Percentiles rank a stretch among this genome's conserved stretches.
These are phyloP conservation scores for Orchestes rusci DNA, from an alignment of 2,888 invertebrate species.

Conservation along the genomic window DNA sequence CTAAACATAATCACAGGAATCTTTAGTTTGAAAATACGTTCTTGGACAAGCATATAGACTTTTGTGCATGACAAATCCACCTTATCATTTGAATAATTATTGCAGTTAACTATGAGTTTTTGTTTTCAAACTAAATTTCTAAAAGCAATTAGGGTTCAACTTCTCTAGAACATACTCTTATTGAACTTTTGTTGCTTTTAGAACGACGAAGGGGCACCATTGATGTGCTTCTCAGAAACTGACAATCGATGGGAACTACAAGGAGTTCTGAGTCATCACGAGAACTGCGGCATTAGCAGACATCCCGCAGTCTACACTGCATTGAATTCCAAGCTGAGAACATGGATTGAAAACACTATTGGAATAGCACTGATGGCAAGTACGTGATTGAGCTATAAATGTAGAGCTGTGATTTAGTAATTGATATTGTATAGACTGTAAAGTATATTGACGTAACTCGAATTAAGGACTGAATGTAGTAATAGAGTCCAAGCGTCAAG, in stretches of 20 bases:
- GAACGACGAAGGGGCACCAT: constrained; percentile 61
- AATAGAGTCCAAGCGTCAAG: no score
- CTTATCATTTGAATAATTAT: no score
- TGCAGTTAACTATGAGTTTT: no score
- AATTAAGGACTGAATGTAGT: no score
- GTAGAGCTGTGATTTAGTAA: constrained; percentile 19
- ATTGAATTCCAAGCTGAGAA: constrained; percentile 38
- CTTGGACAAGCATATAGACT: no score
- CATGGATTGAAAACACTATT: constrained; percentile 45
- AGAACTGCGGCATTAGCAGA: constrained; percentile 50
- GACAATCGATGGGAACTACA: constrained; percentile 52
- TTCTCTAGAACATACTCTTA: no score
- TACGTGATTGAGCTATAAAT: constrained; percentile 10
- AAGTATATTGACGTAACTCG: no score
- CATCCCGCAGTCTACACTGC: constrained; percentile 54
- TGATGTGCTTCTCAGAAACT: constrained; percentile 52
- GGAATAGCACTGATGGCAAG: constrained; percentile 29
- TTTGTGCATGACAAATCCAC: no score
- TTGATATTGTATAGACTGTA: constrained; percentile 21
- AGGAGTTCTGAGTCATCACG: constrained; percentile 54
- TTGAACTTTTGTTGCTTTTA: constrained; percentile 36
- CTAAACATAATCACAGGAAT: no score
- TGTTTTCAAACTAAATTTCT: no score
- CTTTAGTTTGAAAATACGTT: no score
- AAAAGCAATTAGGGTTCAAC: no score